Base-by-base conservation (phyloP, 2,888 invertebrate genomes). In the Branchellion lobata region DNA sequence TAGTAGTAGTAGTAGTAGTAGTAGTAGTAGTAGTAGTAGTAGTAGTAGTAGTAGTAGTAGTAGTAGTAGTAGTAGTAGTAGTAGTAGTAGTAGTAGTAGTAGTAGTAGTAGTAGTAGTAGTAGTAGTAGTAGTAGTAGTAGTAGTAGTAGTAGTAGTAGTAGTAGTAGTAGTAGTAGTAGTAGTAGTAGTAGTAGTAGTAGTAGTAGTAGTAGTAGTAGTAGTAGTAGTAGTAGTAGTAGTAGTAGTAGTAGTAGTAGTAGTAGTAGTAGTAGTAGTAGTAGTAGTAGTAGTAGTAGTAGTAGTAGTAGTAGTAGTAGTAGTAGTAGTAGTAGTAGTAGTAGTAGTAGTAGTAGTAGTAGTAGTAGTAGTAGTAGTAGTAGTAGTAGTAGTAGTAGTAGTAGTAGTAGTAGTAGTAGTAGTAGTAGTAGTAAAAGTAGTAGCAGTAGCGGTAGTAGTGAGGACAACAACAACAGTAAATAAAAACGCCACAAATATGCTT, bases 381-480 rank as follows among this genome's bases (percentile, higher is more conserved):
- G 78, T 77, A 78, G 78, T 78, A 78, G 74, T 78, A 75, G 78
- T 77, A 75, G 78, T 34, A 78, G 75, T 78, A 79, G 75, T 79
- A 69, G 34, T 74, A 74, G 78, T 78, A 78, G 78, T 77, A 78
- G 78, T 78, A 78, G 74, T 78, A 75, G 78, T 31, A 75, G 78
- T 34, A 78, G 75, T 78, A 79, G 75, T 79, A 79, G 74, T 79
- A 77, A 75, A 40, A 77, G 74, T 78, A 77, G 75, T 78, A 78
- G 79, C 79, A 78, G 74, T 78, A 31, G 68, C 21, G 21, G 65
- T 65, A 29, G 65, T 65, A 69, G 72, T 65, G 21, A 11, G n/a
- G 21, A 21, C 29, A 65, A 5, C 29, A 65, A 21, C 29, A 65
- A 21, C 29, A 29, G 65, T 65, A 29, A 29, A 24, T 18, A 11